Evolutionary conservation across 2,113 vertebrate species (phyloP).

Genomic region (Megaleporinus macrocephalus): DNA sequence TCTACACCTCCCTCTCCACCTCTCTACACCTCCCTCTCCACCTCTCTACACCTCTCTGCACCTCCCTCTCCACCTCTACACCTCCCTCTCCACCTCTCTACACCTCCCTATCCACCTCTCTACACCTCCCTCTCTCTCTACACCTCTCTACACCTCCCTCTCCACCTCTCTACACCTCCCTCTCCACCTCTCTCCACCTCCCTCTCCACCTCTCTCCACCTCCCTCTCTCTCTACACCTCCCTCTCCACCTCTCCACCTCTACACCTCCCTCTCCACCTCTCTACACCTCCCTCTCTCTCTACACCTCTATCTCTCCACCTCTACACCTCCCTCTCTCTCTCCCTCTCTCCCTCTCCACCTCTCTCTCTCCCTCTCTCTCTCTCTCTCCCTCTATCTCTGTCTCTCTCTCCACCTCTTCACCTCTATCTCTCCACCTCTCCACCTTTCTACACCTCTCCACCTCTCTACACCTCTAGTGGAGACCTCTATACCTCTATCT

Average conservation of each 20-base stretch:
- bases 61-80: too few species aligned
- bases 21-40: not conserved
- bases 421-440: slow-evolving; percentile 20
- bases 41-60: not conserved
- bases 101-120: not conserved
- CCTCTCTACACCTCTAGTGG: not conserved
- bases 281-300: slow-evolving; percentile 34
- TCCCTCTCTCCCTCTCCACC: slow-evolving; percentile 30
- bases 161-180: not conserved
- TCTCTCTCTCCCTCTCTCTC: slow-evolving; percentile 35
- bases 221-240: slow-evolving; percentile 29
- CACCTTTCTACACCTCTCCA: slow-evolving; percentile 7
- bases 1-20: slow-evolving; percentile 37
- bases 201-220: too few species aligned
- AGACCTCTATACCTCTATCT: too few species aligned
- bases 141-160: slow-evolving; percentile 43
- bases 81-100: slow-evolving; percentile 29
- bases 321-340: not conserved
- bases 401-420: slow-evolving; percentile 1
- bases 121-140: too few species aligned
- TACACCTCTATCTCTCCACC: not conserved
- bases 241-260: not conserved
- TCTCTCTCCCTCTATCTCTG: too few species aligned
- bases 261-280: too few species aligned
- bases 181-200: not conserved